Conservation (phyloP, 2,113 vertebrate genomes). For the Phalacrocorax carbo region DNA sequence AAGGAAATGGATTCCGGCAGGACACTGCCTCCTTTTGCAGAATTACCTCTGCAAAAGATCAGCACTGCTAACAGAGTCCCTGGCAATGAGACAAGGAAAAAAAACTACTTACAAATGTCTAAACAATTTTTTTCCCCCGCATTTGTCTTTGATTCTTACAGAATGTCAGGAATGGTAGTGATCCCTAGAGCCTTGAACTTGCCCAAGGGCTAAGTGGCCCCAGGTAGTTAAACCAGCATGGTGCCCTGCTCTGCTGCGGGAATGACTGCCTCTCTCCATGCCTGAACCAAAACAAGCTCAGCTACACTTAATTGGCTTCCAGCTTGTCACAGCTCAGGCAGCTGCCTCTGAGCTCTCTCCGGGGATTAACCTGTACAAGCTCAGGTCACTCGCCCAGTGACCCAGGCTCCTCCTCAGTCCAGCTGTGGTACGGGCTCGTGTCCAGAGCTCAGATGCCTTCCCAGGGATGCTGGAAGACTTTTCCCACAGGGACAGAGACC, state of each 20-base stretch:
- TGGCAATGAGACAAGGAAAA: neutral
- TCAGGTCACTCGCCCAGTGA: neutral
- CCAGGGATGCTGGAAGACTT: neutral
- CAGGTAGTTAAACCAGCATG: neutral
- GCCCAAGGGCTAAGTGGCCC: neutral
- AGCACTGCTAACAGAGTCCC: neutral
- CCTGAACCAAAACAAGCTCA: slow-evolving; percentile 1
- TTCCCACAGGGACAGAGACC: neutral
- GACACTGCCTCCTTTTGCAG: neutral
- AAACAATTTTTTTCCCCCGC: accelerated
- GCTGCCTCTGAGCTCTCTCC: neutral
- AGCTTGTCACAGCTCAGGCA: neutral
- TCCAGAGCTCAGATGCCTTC: neutral
- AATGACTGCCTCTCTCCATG: neutral
- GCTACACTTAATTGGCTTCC: slow-evolving; percentile 43
- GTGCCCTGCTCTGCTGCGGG: neutral
- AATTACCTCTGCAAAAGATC: neutral
- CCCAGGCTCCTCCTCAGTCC: neutral
- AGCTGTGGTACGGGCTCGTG: accelerated
- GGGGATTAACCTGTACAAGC: slow-evolving; percentile 9
- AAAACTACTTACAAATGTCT: neutral
- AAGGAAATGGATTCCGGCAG: neutral
- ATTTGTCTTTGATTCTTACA: neutral
- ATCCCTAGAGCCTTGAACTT: neutral
- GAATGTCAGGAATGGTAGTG: neutral